Evolutionary conservation across 1,140 invertebrate species (phyloP).

Genomic region (Drosophila trapezifrons): DNA sequence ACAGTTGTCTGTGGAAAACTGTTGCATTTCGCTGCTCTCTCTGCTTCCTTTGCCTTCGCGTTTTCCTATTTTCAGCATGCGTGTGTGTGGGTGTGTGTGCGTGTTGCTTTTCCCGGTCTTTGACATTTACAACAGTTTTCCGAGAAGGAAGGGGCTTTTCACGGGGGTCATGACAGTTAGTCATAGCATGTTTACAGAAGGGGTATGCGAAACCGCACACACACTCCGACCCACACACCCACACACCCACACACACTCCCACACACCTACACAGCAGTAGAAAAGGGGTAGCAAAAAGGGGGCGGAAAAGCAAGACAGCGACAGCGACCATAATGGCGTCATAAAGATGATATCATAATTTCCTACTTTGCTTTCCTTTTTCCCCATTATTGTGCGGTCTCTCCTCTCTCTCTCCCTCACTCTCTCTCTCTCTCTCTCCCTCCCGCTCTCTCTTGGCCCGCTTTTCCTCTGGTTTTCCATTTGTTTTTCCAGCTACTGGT

Average conservation of each 20-base stretch:
- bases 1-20: conserved; percentile 60
- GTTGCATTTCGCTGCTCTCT: conserved; percentile 60
- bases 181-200: conserved; percentile 65
- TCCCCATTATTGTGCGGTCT: conserved; percentile 28
- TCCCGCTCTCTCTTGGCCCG: neutral
- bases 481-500: conserved; percentile 19
- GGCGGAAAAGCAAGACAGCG: conserved; percentile 27
- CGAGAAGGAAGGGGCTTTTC: conserved; percentile 12
- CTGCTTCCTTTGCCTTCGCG: conserved; percentile 6
- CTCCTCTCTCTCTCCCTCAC: neutral
- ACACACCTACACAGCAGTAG: conserved; percentile 3
- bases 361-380: conserved; percentile 74
- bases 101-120: conserved; percentile 70
- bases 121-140: conserved; percentile 77
- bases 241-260: conserved; percentile 23
- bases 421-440: neutral
- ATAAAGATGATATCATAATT: conserved; percentile 82
- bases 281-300: conserved; percentile 20
- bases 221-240: conserved; percentile 16
- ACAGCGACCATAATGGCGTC: conserved; percentile 75
- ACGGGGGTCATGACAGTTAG: conserved; percentile 55
- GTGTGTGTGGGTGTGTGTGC: neutral
- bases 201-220: conserved; percentile 27
- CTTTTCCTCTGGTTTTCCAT: conserved; percentile 35
- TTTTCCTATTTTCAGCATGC: conserved; percentile 5